A percentile compares a stretch with the other conserved stretches of the same genome.
Conservation (phyloP, 2,888 invertebrate species). For the Dryocosmus kuriphilus region DNA sequence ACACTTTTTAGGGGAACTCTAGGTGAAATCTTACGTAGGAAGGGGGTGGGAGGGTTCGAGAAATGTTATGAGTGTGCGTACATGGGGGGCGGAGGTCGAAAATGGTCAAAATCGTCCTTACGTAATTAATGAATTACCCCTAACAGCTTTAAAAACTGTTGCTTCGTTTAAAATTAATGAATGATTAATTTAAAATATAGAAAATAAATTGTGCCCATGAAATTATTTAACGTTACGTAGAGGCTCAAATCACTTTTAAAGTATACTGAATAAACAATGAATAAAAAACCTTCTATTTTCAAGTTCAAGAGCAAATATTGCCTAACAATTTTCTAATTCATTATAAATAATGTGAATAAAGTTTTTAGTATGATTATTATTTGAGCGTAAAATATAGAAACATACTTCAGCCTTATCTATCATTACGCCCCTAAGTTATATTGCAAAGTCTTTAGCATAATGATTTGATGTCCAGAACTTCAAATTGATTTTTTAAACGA, state of each 20-base stretch:
- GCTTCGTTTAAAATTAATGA: too few relatives aligned
- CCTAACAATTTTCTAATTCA: too few relatives aligned
- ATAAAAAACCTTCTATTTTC: background rate
- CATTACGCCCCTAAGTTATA: background rate
- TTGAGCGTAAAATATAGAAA: background rate
- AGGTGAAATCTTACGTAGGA: too few relatives aligned
- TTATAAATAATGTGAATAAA: background rate
- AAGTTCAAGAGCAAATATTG: background rate
- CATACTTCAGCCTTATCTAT: background rate
- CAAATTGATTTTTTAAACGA: background rate
- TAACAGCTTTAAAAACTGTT: too few relatives aligned
- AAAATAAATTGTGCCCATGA: background rate
- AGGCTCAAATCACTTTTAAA: background rate
- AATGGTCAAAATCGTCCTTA: too few relatives aligned
- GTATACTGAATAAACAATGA: background rate
- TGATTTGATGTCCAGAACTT: conserved; percentile 1
- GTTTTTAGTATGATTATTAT: background rate
- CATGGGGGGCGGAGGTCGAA: too few relatives aligned
- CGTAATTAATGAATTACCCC: too few relatives aligned
- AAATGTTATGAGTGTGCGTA: too few relatives aligned
- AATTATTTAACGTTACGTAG: background rate
- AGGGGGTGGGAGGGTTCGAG: too few relatives aligned
- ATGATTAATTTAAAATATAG: background rate
- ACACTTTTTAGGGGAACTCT: too few relatives aligned
- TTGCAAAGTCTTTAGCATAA: background rate